Percentiles rank a stretch among this genome's conserved stretches.
These are phyloP conservation scores for Motacilla alba DNA, from an alignment of 2,113 vertebrate genomes.

Conservation along the genomic window DNA sequence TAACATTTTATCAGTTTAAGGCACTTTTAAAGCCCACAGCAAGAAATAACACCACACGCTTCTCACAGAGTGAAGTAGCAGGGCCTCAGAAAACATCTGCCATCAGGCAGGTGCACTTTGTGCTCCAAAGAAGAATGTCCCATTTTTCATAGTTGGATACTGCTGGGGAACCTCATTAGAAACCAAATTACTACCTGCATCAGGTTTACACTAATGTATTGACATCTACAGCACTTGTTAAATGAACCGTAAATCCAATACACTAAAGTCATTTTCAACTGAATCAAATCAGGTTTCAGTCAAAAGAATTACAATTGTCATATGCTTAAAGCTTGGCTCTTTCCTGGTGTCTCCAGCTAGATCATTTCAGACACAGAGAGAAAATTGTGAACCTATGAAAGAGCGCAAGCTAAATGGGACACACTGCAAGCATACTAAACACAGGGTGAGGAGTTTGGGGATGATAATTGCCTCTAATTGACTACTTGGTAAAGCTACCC, in stretches of 20 bases:
- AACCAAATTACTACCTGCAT: conserved; percentile 71
- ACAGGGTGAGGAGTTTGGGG: not conserved
- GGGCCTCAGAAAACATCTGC: not conserved
- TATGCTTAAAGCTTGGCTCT: conserved; percentile 45
- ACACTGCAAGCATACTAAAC: conserved; percentile 31
- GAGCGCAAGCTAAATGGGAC: conserved; percentile 25
- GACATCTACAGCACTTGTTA: conserved; percentile 67
- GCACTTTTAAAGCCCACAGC: not conserved
- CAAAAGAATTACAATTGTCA: conserved; percentile 66
- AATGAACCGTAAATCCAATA: conserved; percentile 73
- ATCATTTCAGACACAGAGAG: conserved; percentile 52
- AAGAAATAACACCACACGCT: not conserved
- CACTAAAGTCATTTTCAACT: conserved; percentile 66
- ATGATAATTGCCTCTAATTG: conserved; percentile 52
- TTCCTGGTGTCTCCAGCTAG: conserved; percentile 38
- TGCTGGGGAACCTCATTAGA: conserved; percentile 67
- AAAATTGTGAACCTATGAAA: conserved; percentile 45
- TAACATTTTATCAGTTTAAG: not conserved
- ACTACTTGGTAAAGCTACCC: conserved; percentile 30
- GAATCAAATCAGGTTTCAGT: conserved; percentile 71
- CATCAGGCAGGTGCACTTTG: not conserved
- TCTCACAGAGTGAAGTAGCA: not conserved
- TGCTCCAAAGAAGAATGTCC: conserved; percentile 13
- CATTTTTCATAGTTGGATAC: conserved; percentile 55
- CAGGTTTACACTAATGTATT: conserved; percentile 70